Evolutionary conservation across 2,113 vertebrate species (phyloP).

Genomic region (Hippolais icterina): DNA sequence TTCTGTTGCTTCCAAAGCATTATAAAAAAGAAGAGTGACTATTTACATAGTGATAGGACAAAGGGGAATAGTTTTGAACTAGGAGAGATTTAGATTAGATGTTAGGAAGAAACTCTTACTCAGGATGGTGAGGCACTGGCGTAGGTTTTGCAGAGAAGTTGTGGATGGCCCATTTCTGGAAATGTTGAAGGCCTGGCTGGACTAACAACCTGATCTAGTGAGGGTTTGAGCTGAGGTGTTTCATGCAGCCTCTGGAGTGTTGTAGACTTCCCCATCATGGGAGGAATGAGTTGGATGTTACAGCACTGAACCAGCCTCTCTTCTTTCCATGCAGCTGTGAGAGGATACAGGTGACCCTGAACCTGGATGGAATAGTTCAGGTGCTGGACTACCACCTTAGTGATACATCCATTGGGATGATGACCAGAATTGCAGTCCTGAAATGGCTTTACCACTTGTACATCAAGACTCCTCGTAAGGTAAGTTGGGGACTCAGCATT

Average conservation of each 20-base stretch:
- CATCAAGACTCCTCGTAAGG: constrained; percentile 96
- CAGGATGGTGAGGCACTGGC: neutral
- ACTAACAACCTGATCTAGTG: neutral
- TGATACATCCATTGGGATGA: constrained; percentile 91
- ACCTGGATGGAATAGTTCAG: constrained; percentile 94
- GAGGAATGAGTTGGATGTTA: neutral
- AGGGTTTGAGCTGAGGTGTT: neutral
- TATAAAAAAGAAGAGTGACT: neutral
- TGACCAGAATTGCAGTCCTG: constrained; percentile 95
- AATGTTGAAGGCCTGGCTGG: neutral
- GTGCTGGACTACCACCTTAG: constrained; percentile 92
- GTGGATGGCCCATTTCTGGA: neutral
- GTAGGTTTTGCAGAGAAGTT: neutral
- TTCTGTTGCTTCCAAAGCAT: neutral
- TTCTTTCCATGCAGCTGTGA: constrained; percentile 66
- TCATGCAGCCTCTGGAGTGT: neutral
- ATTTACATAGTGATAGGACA: neutral
- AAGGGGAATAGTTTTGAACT: neutral
- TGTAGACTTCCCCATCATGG: rapidly evolving
- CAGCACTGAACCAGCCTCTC: neutral
- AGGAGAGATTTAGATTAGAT: neutral
- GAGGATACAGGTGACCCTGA: constrained; percentile 83
- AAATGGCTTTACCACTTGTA: constrained; percentile 99
- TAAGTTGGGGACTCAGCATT: neutral
- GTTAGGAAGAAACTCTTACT: neutral